Conservation (phyloP, 2,797 vertebrate genomes). For the Melanotaenia boesemani region DNA sequence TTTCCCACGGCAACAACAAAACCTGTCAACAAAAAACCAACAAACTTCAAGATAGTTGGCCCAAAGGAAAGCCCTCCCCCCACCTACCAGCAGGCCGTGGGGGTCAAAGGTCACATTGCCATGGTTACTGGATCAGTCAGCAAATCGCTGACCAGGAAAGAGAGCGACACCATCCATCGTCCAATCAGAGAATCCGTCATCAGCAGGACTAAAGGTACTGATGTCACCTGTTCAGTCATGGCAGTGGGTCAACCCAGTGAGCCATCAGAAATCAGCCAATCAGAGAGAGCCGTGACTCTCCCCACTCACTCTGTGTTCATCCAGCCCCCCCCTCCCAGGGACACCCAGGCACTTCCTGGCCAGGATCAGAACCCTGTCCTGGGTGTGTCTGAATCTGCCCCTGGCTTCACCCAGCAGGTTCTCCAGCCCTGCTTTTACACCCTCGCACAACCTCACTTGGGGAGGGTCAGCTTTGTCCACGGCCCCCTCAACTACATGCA, state of each 20-base stretch:
- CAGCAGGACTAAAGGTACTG: slow-evolving; percentile 14
- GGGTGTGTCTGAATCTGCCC: neutral
- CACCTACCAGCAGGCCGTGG: slow-evolving; percentile 58
- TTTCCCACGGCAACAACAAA: slow-evolving; percentile 47
- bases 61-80: slow-evolving; percentile 58
- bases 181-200: slow-evolving; percentile 47
- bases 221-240: slow-evolving; percentile 8
- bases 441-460: slow-evolving; percentile 24
- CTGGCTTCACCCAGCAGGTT: slow-evolving; percentile 41
- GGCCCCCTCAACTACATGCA: slow-evolving; percentile 38
- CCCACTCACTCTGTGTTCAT: neutral
- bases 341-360: slow-evolving; percentile 5
- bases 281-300: slow-evolving; percentile 2
- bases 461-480: slow-evolving; percentile 55
- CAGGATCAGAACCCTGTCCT: slow-evolving; percentile 31
- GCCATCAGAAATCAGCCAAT: slow-evolving; percentile 30
- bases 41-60: slow-evolving; percentile 32
- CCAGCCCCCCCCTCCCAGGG: neutral
- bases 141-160: slow-evolving; percentile 57
- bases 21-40: neutral
- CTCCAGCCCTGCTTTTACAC: slow-evolving; percentile 63
- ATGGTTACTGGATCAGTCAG: slow-evolving; percentile 40
- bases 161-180: neutral
- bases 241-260: neutral
- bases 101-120: slow-evolving; percentile 35